Evolutionary conservation across 2,888 invertebrate genomes (phyloP), one percentile per base, ranked within the genome.

Genomic region (Mimumesa dahlbomi): DNA sequence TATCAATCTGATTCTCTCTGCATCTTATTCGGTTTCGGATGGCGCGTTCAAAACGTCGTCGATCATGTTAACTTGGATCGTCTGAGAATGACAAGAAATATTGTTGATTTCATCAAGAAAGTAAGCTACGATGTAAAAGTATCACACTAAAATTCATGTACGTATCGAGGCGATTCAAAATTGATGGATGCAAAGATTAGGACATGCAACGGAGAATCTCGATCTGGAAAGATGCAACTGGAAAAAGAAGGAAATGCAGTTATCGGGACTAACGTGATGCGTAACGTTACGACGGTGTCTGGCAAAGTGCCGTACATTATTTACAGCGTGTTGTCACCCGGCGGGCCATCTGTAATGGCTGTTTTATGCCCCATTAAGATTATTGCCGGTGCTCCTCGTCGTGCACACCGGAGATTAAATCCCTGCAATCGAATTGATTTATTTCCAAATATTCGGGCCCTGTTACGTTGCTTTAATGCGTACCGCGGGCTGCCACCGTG

Each of bases 341-440:
- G 64, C 69, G 81, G 87, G 89, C 89, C 89, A 89, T 89, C 87
- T 89, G 88, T 88, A 88, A 87, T 87, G 79, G 79, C 84, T 88
- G 87, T 87, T 88, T 86, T 84, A 88, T 87, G 82, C 82, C 77
- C 84, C 82, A 86, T 86, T 83, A 82, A 87, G 87, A 88, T 89
- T 83, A 83, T 72, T 56, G 19, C 49, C 69, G 76, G 73, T 79
- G 79, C 73, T 80, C 62, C 75, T 72, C 75, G 72, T 78, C 71
- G 76, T 52, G 64, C 75, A 71, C 79, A 77, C 77, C 69, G 59
- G 73, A 76, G 84, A 84, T 81, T 83, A 79, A 75, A 66, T 45
- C 62, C 50, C 63, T 22, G 18, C 64, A 53, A 73, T 67, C 76
- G 38, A 54, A 65, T 36, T 78, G 78, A 78, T 78, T 78, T 78